phyloP scores from a whole-genome alignment of 2,797 vertebrate species.

The Chloroceryle amazona region DNA sequence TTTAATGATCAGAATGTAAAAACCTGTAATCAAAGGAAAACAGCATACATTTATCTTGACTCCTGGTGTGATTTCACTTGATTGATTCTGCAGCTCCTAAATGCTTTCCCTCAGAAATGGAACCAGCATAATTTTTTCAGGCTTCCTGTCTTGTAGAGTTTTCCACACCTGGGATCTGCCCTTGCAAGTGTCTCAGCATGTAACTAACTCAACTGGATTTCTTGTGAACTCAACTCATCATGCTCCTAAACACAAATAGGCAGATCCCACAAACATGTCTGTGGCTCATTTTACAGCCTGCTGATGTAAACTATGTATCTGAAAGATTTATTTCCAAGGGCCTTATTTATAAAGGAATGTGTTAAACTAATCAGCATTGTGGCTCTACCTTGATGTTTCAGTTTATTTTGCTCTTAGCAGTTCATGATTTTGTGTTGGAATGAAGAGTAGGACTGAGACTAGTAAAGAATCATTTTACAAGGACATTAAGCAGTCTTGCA shows the following conservation, averaged over 20 bases:
- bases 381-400: background rate
- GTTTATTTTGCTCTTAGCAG: background rate
- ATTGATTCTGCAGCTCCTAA: background rate
- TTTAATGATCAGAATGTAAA: background rate
- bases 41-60: background rate
- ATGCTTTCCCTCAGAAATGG: background rate
- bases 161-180: background rate
- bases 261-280: background rate
- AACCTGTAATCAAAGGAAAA: constrained; percentile 1
- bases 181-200: background rate
- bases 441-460: background rate
- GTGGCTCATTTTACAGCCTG: background rate
- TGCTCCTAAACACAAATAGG: background rate
- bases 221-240: background rate
- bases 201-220: background rate
- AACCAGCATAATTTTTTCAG: background rate
- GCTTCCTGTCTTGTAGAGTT: background rate
- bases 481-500: background rate
- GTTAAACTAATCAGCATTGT: background rate
- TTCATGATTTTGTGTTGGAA: background rate
- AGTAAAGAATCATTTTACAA: background rate
- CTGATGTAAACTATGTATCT: background rate
- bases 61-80: background rate
- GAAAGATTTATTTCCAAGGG: background rate
- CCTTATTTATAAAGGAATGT: background rate